Base-by-base conservation (phyloP, 1,140 invertebrate species). In the Dufourea novaeangliae region DNA sequence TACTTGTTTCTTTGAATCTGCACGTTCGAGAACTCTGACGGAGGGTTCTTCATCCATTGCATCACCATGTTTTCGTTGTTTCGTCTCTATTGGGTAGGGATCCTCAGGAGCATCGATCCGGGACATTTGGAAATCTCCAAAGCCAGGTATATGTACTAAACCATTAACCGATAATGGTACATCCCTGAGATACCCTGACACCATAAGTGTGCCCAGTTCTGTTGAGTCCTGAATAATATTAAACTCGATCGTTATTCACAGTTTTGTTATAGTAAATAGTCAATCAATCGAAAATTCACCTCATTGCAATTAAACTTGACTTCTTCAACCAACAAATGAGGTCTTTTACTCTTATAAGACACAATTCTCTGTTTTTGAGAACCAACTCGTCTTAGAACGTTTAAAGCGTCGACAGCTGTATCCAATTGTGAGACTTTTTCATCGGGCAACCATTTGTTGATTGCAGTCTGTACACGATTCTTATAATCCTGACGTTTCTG, bases 61-160 rank as follows among this genome's bases (percentile, higher is more conserved):
- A 27, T 82, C 80, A n/a, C 41, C 6, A 10, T 32, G 14, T 67
- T 79, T 87, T 37, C 59, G 83, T 44, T 2, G 57, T 46, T 67
- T 82, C 76, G 61, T 93, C 78, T 94, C 93, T n/a, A 96, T 86
- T 71, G 95, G 94, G 92, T 96, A 95, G 4, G 97, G 97, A 94
- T 98, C 97, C 71, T 92, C 90, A 0, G 93, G 89, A 1, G 94
- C 93, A 92, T 96, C 95, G 82, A 99, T 97, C 89, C 96, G 95
- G 4, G 92, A 93, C 94, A 99, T 95, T 93, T 99, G 98, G 91
- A 96, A 99, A 89, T 98, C 97, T 52, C 98, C 98, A 88, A 97
- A 95, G 0, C 97, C 98, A 66, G 97, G 95, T 66, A 99, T 95
- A 88, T 99, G 97, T 59, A 99, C 93, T 59, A 99, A 93, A 81